These are phyloP conservation scores for Philypnodon macrostomus DNA, from an alignment of 2,797 vertebrate genomes.

Conservation along the genomic window DNA sequence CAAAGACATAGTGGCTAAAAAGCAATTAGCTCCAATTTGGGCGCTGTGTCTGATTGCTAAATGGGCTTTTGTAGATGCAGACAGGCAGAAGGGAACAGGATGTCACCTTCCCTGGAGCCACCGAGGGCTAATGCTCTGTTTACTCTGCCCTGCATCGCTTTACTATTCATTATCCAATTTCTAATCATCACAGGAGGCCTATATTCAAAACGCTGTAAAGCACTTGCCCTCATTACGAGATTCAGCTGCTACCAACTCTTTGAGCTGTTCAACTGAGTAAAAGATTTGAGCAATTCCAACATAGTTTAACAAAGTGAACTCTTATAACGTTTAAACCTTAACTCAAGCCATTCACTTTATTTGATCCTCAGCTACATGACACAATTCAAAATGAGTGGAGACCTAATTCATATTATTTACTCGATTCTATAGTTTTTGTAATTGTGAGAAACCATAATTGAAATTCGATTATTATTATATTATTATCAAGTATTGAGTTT, in stretches of 20 bases:
- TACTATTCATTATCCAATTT: slow-evolving; percentile 51
- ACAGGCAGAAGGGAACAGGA: slow-evolving; percentile 49
- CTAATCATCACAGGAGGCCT: slow-evolving; percentile 30
- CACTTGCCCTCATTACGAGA: slow-evolving; percentile 17
- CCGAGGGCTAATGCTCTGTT: slow-evolving; percentile 47
- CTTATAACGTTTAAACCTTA: no score
- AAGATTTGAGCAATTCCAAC: slow-evolving; percentile 2
- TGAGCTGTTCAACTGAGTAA: background rate
- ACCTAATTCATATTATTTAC: no score
- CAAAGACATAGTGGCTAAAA: slow-evolving; percentile 38
- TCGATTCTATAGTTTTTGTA: no score
- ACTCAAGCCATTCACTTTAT: no score
- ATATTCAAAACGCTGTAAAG: slow-evolving; percentile 11
- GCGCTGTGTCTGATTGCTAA: slow-evolving; percentile 42
- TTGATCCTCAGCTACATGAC: no score
- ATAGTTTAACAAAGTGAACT: slow-evolving; percentile 6
- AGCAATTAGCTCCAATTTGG: slow-evolving; percentile 60
- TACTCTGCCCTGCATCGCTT: slow-evolving; percentile 51
- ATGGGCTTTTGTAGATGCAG: slow-evolving; percentile 54
- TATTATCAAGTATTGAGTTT: no score
- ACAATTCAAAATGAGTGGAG: no score
- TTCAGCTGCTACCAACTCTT: slow-evolving; percentile 9
- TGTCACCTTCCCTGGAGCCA: slow-evolving; percentile 49
- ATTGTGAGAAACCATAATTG: no score
- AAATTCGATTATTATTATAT: no score